These are phyloP conservation scores for Drosophila orena DNA, from an alignment of 1,140 invertebrate genomes.

Conservation along the genomic window DNA sequence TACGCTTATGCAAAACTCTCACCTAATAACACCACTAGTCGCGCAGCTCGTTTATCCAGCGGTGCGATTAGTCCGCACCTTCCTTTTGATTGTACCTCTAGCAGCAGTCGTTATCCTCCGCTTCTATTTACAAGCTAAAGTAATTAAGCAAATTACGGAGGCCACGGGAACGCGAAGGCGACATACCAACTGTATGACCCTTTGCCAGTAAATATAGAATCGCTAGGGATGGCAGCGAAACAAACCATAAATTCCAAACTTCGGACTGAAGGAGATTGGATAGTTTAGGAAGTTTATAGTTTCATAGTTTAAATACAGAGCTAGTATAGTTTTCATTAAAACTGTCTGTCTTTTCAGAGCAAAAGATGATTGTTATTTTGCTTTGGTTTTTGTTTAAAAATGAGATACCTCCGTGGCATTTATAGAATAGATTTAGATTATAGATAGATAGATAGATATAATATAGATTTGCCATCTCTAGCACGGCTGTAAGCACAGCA, in stretches of 20 bases:
- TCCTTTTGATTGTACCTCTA: constrained; percentile 33
- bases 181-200: constrained; percentile 53
- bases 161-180: constrained; percentile 39
- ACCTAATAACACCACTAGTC: constrained; percentile 56
- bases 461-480: constrained; percentile 14
- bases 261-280: not conserved
- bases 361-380: too few species aligned
- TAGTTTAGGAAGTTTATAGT: too few species aligned
- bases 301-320: not conserved
- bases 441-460: too few species aligned
- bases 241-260: not conserved
- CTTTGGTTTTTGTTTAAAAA: too few species aligned
- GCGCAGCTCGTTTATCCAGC: constrained; percentile 43
- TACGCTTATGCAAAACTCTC: constrained; percentile 65
- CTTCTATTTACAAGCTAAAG: constrained; percentile 69
- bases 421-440: not conserved
- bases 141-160: constrained; percentile 83
- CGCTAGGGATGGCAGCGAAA: constrained; percentile 27
- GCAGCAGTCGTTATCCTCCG: constrained; percentile 33
- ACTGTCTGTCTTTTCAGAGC: too few species aligned
- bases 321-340: too few species aligned
- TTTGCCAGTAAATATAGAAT: not conserved
- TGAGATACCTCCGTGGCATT: too few species aligned
- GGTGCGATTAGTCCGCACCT: constrained; percentile 53
- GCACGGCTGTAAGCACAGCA: constrained; percentile 1